These are phyloP conservation scores for Opisthograptis luteolata DNA, from an alignment of 2,888 invertebrate species.

Conservation along the genomic window DNA sequence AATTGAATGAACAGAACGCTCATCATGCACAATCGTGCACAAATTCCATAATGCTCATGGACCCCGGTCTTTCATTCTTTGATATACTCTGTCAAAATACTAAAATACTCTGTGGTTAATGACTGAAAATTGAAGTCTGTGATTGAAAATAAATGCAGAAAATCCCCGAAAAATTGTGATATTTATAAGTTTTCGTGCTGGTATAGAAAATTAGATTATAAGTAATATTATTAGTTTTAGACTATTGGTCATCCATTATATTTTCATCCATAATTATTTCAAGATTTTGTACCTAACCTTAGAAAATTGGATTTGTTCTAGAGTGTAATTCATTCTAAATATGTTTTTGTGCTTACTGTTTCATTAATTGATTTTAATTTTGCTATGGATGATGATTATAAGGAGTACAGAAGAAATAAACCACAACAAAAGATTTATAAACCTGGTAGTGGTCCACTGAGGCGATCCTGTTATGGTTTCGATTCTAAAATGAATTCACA, in stretches of 20 bases:
- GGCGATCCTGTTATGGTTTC: slow-evolving; percentile 86
- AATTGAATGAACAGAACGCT: no score
- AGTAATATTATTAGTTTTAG: slow-evolving; percentile 7
- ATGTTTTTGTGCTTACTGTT: slow-evolving; percentile 56
- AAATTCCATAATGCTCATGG: no score
- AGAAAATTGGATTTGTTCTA: slow-evolving; percentile 31
- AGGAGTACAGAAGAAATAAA: slow-evolving; percentile 85
- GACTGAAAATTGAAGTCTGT: slow-evolving; percentile 27
- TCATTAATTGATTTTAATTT: slow-evolving; percentile 54
- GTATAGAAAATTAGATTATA: slow-evolving; percentile 7
- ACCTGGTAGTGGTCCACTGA: slow-evolving; percentile 90
- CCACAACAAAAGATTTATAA: slow-evolving; percentile 89
- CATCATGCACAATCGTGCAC: no score
- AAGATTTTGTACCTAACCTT: slow-evolving; percentile 34
- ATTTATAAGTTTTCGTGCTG: slow-evolving; percentile 7
- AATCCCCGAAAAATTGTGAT: slow-evolving; percentile 10
- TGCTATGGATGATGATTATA: slow-evolving; percentile 84
- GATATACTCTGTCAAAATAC: no score
- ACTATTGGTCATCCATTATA: slow-evolving; percentile 23
- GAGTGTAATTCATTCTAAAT: slow-evolving; percentile 31
- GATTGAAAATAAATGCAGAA: slow-evolving; percentile 25
- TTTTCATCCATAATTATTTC: slow-evolving; percentile 20
- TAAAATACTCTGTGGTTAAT: no score
- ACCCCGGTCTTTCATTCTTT: no score
- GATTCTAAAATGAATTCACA: slow-evolving; percentile 83